phyloP scores from a whole-genome alignment of 2,113 vertebrate species.

The Rhineura floridana region DNA sequence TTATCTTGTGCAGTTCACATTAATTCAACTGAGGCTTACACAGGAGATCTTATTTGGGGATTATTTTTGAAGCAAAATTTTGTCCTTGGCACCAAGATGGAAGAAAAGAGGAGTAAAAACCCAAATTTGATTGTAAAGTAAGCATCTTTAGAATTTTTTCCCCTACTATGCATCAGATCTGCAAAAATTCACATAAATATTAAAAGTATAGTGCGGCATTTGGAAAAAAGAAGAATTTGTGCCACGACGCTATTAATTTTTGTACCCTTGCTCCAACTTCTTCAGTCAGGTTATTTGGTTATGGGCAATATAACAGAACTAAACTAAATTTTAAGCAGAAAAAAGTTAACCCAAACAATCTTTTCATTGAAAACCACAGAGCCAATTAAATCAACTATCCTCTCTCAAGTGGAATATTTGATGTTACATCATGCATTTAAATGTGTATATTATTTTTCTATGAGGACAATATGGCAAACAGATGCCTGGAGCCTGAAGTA shows the following conservation, averaged over 20 bases:
- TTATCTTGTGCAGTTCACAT: background rate
- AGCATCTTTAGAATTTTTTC: background rate
- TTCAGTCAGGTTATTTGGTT: background rate
- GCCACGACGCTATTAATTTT: background rate
- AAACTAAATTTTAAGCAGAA: background rate
- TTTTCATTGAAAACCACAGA: background rate
- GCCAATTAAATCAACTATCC: background rate
- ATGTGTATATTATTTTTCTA: constrained; percentile 53
- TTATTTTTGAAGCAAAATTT: background rate
- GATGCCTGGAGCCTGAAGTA: constrained; percentile 31
- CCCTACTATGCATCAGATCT: background rate
- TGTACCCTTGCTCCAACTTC: constrained; percentile 13
- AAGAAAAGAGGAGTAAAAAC: background rate
- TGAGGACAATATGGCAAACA: constrained; percentile 69
- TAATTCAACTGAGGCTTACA: background rate
- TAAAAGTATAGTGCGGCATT: rapidly evolving
- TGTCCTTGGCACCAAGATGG: background rate
- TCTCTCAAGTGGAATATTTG: background rate
- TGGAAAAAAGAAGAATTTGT: background rate
- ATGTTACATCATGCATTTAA: background rate
- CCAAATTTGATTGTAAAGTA: background rate
- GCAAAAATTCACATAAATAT: constrained; percentile 5
- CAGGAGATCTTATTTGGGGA: background rate
- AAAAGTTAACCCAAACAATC: background rate
- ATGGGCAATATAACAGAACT: constrained; percentile 4